Conservation (phyloP, 2,113 vertebrate genomes). For the Cariama cristata region DNA sequence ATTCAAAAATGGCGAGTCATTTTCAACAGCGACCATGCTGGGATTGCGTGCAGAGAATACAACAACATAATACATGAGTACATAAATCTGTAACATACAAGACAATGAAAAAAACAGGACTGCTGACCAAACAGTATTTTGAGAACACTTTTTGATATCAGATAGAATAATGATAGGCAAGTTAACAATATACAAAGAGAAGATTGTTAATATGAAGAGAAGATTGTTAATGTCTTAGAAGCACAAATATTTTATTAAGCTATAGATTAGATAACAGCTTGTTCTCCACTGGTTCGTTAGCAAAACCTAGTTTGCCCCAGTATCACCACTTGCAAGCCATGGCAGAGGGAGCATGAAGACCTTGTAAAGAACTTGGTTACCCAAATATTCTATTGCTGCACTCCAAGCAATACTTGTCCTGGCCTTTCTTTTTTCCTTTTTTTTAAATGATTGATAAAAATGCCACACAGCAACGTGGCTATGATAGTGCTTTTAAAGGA, state of each 20-base stretch:
- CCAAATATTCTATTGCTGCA: not conserved
- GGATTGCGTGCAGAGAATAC: not conserved
- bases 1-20: not conserved
- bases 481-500: not conserved
- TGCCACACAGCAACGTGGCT: not conserved
- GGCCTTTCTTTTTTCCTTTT: not conserved
- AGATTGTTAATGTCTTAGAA: not conserved
- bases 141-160: conserved; percentile 8
- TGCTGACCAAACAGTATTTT: not conserved
- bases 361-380: not conserved
- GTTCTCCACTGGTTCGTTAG: not conserved
- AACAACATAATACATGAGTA: not conserved
- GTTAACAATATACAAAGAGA: not conserved
- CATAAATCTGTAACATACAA: not conserved
- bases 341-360: not conserved
- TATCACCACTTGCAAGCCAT: not conserved
- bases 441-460: not conserved
- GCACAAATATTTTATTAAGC: conserved; percentile 30
- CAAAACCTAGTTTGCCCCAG: not conserved
- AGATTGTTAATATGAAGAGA: not conserved
- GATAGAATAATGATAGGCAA: not conserved
- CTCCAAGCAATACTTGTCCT: not conserved
- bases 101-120: not conserved
- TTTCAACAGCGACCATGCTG: not conserved
- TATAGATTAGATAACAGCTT: conserved; percentile 31